Evolutionary conservation across 2,888 invertebrate genomes (phyloP), one percentile per base, ranked within the genome.

Genomic region (Melanchra persicariae): DNA sequence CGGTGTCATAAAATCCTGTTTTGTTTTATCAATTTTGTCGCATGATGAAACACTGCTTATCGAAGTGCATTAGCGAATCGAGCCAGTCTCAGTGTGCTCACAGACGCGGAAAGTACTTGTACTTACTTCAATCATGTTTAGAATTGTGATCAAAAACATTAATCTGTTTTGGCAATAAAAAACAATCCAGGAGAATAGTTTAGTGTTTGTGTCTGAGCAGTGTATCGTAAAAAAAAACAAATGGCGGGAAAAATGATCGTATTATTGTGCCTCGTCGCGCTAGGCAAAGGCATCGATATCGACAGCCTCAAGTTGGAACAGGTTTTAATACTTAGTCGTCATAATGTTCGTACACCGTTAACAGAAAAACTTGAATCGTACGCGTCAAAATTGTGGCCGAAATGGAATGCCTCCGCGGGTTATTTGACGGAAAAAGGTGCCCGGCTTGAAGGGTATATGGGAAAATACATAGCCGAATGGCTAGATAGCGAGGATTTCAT

Each of bases 251-350:
- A 47, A 52, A 19, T 68, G 0, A 22, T 69, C 49, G 12, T 74
- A 66, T 47, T 61, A 61, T 65, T 71, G 26, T 68, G 70, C 26
- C 17, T 77, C 19, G 40, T 75, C 34, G 69, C 59, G 40, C 24
- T 80, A 61, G 17, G 79, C 76, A 70, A 79, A 65, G 74, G 76
- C 19, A 70, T 75, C 30, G 61, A 80, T 54, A 34, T 60, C 3
- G 55, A 70, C 63, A 78, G 71, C 60, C 76, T 85, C 0, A 80
- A 81, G 67, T 45, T 85, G 17, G 77, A 85, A 71, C 91, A 93
- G 89, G 92, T 94, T 43, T 70, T 94, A 4, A 87, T 93, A 63
- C 76, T 95, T 22, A 92, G 94, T 45, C 88, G 95, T 26, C 95
- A 95, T 77, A 92, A 92, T 67, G 74, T 94, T 8, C 86, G 95